Conservation (phyloP, 2,888 invertebrate genomes). For the Muschampia plurimacula region DNA sequence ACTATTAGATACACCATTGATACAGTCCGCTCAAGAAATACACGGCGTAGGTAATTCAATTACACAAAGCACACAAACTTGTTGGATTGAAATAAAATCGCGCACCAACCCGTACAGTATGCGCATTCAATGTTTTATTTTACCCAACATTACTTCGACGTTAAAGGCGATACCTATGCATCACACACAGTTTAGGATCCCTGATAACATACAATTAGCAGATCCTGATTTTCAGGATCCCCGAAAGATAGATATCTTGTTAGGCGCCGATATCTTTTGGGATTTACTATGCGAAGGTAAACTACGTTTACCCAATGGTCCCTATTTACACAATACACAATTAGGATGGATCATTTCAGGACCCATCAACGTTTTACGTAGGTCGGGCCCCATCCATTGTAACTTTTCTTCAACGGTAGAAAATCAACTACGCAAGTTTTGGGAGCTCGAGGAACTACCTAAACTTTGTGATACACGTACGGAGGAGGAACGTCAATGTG, state of each 20-base stretch:
- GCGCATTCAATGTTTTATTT: not conserved
- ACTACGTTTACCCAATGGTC: slow-evolving; percentile 8
- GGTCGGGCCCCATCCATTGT: slow-evolving; percentile 25
- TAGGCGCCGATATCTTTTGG: slow-evolving; percentile 41
- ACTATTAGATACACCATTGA: slow-evolving; percentile 30
- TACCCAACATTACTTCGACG: not conserved
- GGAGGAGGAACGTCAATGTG: slow-evolving; percentile 34
- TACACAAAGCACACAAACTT: slow-evolving; percentile 37
- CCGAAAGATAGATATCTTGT: slow-evolving; percentile 36
- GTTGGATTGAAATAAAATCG: slow-evolving; percentile 37
- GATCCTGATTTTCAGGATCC: slow-evolving; percentile 27
- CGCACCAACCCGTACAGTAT: not conserved
- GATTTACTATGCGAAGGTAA: slow-evolving; percentile 31
- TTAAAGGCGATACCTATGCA: not conserved
- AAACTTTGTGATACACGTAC: slow-evolving; percentile 19
- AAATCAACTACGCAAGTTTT: slow-evolving; percentile 21
- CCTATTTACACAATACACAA: slow-evolving; percentile 28
- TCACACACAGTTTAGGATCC: slow-evolving; percentile 1
- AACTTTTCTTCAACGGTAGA: slow-evolving; percentile 37
- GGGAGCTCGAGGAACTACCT: slow-evolving; percentile 16
- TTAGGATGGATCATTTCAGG: slow-evolving; percentile 42
- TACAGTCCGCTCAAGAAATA: slow-evolving; percentile 45
- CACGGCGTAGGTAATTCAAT: slow-evolving; percentile 38
- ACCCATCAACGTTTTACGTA: slow-evolving; percentile 10
- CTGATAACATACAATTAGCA: slow-evolving; percentile 7